A percentile compares a stretch with the other conserved stretches of the same genome.
Evolutionary conservation across 2,888 invertebrate genomes (phyloP).

Genomic region (Tenodera sinensis): DNA sequence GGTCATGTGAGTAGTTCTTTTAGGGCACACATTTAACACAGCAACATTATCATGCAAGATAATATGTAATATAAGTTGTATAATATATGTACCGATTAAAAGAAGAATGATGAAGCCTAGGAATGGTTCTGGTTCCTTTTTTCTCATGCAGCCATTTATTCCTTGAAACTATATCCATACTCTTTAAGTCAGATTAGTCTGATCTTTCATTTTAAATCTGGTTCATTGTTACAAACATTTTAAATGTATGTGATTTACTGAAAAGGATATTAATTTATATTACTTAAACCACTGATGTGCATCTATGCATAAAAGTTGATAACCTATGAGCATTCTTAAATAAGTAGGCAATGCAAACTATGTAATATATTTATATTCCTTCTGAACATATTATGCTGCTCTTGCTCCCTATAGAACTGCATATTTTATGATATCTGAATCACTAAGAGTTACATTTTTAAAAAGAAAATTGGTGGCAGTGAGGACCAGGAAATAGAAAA

Average conservation of each 20-base stretch:
- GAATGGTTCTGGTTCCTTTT: conserved; percentile 18
- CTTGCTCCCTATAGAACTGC: too few species aligned
- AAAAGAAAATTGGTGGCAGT: too few species aligned
- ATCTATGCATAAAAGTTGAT: too few species aligned
- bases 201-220: neutral
- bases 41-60: conserved; percentile 11
- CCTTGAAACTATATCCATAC: neutral
- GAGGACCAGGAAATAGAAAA: too few species aligned
- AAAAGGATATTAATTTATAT: neutral
- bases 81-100: neutral
- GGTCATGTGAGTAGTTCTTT: conserved; percentile 20
- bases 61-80: neutral
- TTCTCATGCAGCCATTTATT: neutral
- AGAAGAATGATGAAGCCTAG: conserved; percentile 24
- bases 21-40: neutral
- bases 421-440: too few species aligned
- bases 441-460: too few species aligned
- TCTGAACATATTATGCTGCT: too few species aligned
- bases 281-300: neutral
- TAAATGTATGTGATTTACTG: neutral
- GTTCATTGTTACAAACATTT: neutral
- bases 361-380: too few species aligned
- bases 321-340: too few species aligned
- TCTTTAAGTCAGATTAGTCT: neutral
- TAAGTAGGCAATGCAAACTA: too few species aligned